Conservation (phyloP, 2,113 vertebrate species). For the Mus musculus region GRCm39 chr12:67335001-67335500, state of each 20-base stretch:
- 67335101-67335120: background rate
- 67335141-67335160: background rate
- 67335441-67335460: no score
- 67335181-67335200: background rate
- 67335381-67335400: no score
- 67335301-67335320: no score
- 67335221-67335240: background rate
- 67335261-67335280: no score
- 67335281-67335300: no score
- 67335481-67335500: no score
- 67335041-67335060: background rate
- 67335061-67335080: background rate
- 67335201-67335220: background rate
- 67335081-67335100: background rate
- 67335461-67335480: no score
- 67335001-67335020: background rate
- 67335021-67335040: background rate
- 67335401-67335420: no score
- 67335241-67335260: background rate
- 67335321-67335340: no score
- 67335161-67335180: background rate
- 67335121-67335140: background rate
- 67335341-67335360: no score
- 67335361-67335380: no score
- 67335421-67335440: no score